A percentile compares a stretch with the other conserved stretches of the same genome.
These are phyloP conservation scores for Tetragnatha montana DNA, from an alignment of 2,888 invertebrate genomes.

Conservation along the genomic window DNA sequence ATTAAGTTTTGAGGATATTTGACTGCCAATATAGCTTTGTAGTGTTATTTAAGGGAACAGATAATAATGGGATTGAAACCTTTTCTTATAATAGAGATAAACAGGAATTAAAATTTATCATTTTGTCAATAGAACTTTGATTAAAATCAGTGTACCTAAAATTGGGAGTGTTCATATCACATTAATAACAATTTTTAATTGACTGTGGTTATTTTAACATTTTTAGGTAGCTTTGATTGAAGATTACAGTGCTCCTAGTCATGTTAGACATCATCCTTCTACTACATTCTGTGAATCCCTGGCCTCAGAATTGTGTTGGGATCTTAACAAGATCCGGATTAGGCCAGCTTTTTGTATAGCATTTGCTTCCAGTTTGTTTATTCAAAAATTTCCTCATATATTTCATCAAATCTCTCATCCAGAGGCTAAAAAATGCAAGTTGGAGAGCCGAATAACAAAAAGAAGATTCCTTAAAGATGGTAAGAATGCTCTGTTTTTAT, in stretches of 20 bases:
- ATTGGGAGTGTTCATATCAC: no score
- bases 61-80: no score
- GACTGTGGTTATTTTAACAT: no score
- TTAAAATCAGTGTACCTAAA: no score
- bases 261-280: background rate
- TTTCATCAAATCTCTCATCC: background rate
- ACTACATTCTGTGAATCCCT: background rate
- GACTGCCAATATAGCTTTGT: no score
- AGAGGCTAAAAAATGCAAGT: background rate
- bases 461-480: slow-evolving; percentile 10
- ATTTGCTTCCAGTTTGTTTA: slow-evolving; percentile 4
- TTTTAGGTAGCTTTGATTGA: background rate
- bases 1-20: no score
- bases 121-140: no score
- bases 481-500: background rate
- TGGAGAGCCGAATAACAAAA: background rate
- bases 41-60: no score
- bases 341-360: slow-evolving; percentile 15
- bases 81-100: no score
- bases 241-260: background rate
- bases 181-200: no score
- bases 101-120: no score
- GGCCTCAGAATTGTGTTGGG: background rate
- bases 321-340: background rate
- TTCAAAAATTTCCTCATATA: background rate